A percentile compares a stretch with the other conserved stretches of the same genome.
phyloP scores from a whole-genome alignment of 2,113 vertebrate genomes.

The Onychostruthus taczanowskii region DNA sequence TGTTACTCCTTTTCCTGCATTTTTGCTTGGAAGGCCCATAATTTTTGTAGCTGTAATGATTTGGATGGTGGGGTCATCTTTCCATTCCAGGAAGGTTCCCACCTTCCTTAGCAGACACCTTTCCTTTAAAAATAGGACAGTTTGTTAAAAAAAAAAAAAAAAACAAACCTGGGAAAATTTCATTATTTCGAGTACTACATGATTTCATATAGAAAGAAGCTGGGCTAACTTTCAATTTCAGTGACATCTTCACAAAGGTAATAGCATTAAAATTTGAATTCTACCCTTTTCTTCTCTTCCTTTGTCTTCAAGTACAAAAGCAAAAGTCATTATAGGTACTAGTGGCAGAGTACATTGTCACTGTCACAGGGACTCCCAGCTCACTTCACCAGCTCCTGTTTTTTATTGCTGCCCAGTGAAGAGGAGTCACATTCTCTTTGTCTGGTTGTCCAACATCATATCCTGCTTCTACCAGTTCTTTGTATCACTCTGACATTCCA shows the following conservation, averaged over 20 bases:
- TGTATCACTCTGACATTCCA: slow-evolving; percentile 87
- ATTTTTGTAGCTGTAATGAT: neutral
- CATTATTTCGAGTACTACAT: neutral
- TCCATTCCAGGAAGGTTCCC: neutral
- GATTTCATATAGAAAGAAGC: neutral
- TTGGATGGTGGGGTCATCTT: neutral
- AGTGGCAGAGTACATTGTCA: neutral
- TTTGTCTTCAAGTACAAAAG: neutral
- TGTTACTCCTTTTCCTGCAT: neutral
- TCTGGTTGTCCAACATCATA: slow-evolving; percentile 88
- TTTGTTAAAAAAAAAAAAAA: neutral
- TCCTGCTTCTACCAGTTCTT: slow-evolving; percentile 81
- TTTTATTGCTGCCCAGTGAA: slow-evolving; percentile 92
- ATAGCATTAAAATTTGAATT: neutral
- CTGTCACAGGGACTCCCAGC: neutral
- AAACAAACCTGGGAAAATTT: neutral
- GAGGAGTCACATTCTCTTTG: slow-evolving; percentile 83
- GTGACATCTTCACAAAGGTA: neutral
- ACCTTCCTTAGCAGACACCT: neutral
- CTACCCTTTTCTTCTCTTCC: neutral
- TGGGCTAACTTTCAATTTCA: neutral
- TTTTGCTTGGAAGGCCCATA: neutral
- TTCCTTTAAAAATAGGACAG: neutral
- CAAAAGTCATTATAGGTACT: neutral
- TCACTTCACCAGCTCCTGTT: slow-evolving; percentile 88